Conservation (phyloP, 1,140 invertebrate genomes). For the Capitella teleta region DNA sequence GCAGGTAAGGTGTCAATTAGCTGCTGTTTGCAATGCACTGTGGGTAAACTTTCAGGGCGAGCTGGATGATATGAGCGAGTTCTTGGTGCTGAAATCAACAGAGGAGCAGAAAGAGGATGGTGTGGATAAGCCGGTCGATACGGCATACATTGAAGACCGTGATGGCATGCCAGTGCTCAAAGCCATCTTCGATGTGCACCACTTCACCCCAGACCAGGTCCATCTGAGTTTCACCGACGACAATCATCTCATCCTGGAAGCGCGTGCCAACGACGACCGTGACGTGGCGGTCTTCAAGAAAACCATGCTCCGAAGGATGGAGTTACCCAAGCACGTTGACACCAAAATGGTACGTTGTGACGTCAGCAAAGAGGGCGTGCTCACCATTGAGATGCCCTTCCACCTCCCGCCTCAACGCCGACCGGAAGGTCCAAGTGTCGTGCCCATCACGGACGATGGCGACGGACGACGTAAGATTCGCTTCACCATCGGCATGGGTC, state of each 20-base stretch:
- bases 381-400: slow-evolving; percentile 15
- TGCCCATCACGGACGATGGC: slow-evolving; percentile 9
- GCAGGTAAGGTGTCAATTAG: slow-evolving; percentile 7
- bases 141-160: slow-evolving; percentile 13
- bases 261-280: slow-evolving; percentile 3
- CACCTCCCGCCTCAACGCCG: slow-evolving; percentile 10
- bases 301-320: slow-evolving; percentile 12
- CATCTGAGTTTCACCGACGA: slow-evolving; percentile 10
- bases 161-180: slow-evolving; percentile 14
- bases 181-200: slow-evolving; percentile 14
- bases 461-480: slow-evolving; percentile 10
- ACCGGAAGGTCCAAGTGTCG: slow-evolving; percentile 10
- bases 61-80: slow-evolving; percentile 14
- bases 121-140: slow-evolving; percentile 11
- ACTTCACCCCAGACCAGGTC: slow-evolving; percentile 13
- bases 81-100: slow-evolving; percentile 12
- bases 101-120: slow-evolving; percentile 14
- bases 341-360: slow-evolving; percentile 13
- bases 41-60: slow-evolving; percentile 5
- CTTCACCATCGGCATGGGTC: slow-evolving; percentile 7
- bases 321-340: slow-evolving; percentile 12
- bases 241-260: slow-evolving; percentile 8
- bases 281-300: slow-evolving; percentile 12
- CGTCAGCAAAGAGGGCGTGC: slow-evolving; percentile 3
- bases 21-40: not conserved